Evolutionary conservation across 2,888 invertebrate species (phyloP).

Genomic region (Tubulanus polymorphus): DNA sequence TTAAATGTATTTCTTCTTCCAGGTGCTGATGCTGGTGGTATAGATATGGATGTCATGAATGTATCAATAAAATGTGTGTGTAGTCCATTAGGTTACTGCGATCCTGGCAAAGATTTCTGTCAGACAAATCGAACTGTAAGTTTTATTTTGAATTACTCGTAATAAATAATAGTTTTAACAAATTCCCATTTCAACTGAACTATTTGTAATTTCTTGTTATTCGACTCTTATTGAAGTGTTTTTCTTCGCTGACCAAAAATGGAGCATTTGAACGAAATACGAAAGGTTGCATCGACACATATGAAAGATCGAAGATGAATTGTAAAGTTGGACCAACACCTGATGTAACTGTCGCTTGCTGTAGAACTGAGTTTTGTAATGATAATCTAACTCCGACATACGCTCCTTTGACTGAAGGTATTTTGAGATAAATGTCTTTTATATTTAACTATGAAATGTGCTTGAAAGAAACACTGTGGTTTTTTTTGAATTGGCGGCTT

Average conservation of each 20-base stretch:
- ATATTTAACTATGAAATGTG: too few species aligned
- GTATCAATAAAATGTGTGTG: background rate
- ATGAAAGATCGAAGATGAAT: constrained; percentile 9
- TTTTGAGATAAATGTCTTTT: too few species aligned
- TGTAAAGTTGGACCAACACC: constrained; percentile 14
- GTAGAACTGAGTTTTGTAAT: constrained; percentile 30
- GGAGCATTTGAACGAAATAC: constrained; percentile 5
- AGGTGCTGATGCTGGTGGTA: too few species aligned
- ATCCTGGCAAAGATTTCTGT: background rate
- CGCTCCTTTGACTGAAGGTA: background rate
- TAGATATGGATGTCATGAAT: too few species aligned
- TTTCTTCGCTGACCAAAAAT: constrained; percentile 12
- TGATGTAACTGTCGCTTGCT: constrained; percentile 27
- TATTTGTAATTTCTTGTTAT: too few species aligned
- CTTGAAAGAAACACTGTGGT: too few species aligned
- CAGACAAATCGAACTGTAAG: background rate
- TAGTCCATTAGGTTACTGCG: background rate
- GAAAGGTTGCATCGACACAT: constrained; percentile 15
- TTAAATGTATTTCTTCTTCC: too few species aligned
- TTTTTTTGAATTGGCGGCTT: too few species aligned
- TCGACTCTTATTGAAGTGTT: constrained; percentile 26
- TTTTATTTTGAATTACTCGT: background rate
- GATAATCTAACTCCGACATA: constrained; percentile 18
- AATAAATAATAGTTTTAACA: background rate
- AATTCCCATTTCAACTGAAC: too few species aligned